A percentile compares a stretch with the other conserved stretches of the same genome.
phyloP scores from a whole-genome alignment of 1,140 invertebrate genomes.

The Muscidifurax raptorellus region DNA sequence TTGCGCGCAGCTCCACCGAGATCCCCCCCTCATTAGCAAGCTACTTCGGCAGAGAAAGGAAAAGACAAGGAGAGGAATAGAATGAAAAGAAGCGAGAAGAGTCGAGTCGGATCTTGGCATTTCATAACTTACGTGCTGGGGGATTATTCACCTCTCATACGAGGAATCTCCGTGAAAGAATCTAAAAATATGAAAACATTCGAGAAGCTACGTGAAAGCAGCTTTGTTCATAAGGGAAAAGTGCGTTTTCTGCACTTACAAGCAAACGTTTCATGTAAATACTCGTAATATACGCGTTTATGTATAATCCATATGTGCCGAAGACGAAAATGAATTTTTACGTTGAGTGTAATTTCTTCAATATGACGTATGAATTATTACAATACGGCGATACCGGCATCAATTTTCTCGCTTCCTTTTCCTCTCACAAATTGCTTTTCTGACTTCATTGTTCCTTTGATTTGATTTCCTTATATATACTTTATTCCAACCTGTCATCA shows the following conservation, averaged over 20 bases:
- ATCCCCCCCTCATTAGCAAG: slow-evolving; percentile 35
- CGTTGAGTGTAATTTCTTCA: no score
- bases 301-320: no score
- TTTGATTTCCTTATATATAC: neutral
- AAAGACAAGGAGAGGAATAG: neutral
- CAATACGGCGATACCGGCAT: neutral
- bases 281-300: no score
- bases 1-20: neutral
- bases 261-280: neutral
- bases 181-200: neutral
- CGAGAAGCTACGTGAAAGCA: neutral
- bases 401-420: neutral
- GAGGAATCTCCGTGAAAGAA: neutral
- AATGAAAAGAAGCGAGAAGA: neutral
- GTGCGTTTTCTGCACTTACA: neutral
- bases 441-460: neutral
- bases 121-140: slow-evolving; percentile 14
- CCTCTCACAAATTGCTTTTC: neutral
- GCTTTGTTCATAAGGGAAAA: neutral
- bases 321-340: no score
- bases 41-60: neutral
- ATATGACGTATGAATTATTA: no score
- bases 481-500: neutral
- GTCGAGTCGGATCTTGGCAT: slow-evolving; percentile 8
- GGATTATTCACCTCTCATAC: neutral